Evolutionary conservation across 2,797 vertebrate genomes (phyloP), one percentile per base, ranked within the genome.

Genomic region (Hypotaenidia philippensis): DNA sequence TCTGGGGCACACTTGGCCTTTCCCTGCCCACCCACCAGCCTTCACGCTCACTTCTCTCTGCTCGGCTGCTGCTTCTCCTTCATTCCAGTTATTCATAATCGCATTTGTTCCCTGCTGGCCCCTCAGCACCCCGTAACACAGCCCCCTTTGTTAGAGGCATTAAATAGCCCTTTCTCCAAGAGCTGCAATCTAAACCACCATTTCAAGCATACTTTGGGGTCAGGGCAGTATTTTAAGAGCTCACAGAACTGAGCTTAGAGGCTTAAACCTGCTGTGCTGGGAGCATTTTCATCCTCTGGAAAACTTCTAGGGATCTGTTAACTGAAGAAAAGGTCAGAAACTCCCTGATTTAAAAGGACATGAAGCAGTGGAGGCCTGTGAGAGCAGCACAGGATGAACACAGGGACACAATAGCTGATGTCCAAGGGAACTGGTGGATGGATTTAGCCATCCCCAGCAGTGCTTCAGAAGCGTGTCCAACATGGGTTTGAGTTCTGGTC

Each of bases 101-200:
- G 0, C 0, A 0, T 90, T 90, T 93, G 76, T 85, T 92, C 83
- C 87, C 82, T 68, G 76, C 57, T 76, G 65, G 70, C 49, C 47
- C 66, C 87, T 93, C 1, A 0, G 77, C 70, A 75, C 44, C 74
- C 66, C 2, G 4, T 36, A 91, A 94, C 93, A 92, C 72, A 94
- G 89, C 11, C 32, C 74, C 61, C 72, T 93, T 95, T 92, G 93
- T 96, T 69, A 83, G n/a, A 83, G 12, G n/a, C 36, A 85, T 59
- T 63, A 94, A 96, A 74, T 36, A 93, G 89, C 68, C 87, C 87
- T 88, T 97, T 93, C 83, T 95, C 47, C 53, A 40, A 49, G 61
- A 78, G 72, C 65, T 95, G 72, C 71, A 85, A 78, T 55, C 81
- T 63, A 57, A 91, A 75, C 32, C 38, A 50, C 63, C 11, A 36